Conservation (phyloP, 2,113 vertebrate genomes). For the Ochotona curzoniae region DNA sequence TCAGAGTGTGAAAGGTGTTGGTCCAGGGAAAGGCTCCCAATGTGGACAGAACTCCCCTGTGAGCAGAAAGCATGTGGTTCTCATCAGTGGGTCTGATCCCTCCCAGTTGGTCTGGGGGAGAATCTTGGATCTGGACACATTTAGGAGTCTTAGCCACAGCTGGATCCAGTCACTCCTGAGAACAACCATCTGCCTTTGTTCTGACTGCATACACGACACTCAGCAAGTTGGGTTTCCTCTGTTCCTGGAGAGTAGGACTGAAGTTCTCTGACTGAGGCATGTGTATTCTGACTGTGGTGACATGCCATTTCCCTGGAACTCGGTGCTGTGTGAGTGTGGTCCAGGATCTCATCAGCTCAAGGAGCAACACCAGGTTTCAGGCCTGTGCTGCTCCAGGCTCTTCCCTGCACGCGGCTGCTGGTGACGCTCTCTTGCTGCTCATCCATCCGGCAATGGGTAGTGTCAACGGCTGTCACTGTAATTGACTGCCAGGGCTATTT, state of each 20-base stretch:
- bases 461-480: not conserved
- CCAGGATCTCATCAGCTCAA: not conserved
- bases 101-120: too few relatives aligned
- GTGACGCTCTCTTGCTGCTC: not conserved
- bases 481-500: not conserved
- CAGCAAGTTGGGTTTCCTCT: not conserved
- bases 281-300: not conserved
- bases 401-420: not conserved
- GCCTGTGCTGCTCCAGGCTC: too few relatives aligned
- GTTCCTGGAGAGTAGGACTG: not conserved
- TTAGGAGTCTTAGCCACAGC: rapidly evolving
- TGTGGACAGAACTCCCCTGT: not conserved
- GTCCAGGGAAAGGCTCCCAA: not conserved
- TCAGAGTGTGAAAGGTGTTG: not conserved
- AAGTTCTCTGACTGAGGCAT: not conserved
- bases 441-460: rapidly evolving
- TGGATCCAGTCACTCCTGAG: not conserved
- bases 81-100: not conserved
- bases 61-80: not conserved
- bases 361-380: not conserved
- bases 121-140: not conserved
- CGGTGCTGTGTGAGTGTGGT: not conserved
- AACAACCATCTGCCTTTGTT: not conserved
- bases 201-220: too few relatives aligned
- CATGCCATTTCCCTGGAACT: not conserved